phyloP scores from a whole-genome alignment of 2,888 invertebrate genomes.

The Scaptomyza caliginosa region DNA sequence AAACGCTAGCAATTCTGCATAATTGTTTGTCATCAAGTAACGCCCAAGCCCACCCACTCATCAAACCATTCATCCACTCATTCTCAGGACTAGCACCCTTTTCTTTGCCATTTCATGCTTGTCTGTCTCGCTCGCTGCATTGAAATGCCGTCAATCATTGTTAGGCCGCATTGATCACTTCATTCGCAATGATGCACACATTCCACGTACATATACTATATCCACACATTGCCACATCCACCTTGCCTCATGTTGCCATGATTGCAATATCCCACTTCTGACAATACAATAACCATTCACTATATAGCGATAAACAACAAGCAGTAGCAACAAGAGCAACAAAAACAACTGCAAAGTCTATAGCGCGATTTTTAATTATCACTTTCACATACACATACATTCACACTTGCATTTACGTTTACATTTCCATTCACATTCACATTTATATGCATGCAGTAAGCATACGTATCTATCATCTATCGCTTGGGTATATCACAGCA shows the following conservation, averaged over 20 bases:
- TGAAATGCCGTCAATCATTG: slow-evolving; percentile 78
- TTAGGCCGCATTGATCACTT: slow-evolving; percentile 73
- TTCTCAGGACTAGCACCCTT: background rate
- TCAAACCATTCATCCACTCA: background rate
- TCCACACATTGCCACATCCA: slow-evolving; percentile 25
- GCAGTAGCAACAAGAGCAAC: slow-evolving; percentile 14
- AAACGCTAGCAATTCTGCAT: slow-evolving; percentile 82
- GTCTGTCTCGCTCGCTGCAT: slow-evolving; percentile 13
- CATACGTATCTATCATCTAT: slow-evolving; percentile 54
- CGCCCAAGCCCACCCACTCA: background rate
- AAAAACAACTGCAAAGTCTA: slow-evolving; percentile 42
- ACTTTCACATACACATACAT: slow-evolving; percentile 57
- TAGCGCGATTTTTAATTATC: slow-evolving; percentile 75
- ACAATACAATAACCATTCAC: slow-evolving; percentile 65
- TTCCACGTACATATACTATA: slow-evolving; percentile 11
- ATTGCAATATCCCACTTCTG: slow-evolving; percentile 66
- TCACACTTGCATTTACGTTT: slow-evolving; percentile 1
- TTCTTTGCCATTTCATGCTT: background rate
- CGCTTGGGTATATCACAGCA: slow-evolving; percentile 46
- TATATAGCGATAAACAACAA: slow-evolving; percentile 13
- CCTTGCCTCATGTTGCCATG: slow-evolving; percentile 52
- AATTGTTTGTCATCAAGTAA: slow-evolving; percentile 79
- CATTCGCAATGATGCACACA: slow-evolving; percentile 54
- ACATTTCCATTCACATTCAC: background rate
- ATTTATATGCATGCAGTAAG: background rate